Evolutionary conservation across 2,113 vertebrate genomes (phyloP), one percentile per base, ranked within the genome.

Genomic region (Ursus arctos): DNA sequence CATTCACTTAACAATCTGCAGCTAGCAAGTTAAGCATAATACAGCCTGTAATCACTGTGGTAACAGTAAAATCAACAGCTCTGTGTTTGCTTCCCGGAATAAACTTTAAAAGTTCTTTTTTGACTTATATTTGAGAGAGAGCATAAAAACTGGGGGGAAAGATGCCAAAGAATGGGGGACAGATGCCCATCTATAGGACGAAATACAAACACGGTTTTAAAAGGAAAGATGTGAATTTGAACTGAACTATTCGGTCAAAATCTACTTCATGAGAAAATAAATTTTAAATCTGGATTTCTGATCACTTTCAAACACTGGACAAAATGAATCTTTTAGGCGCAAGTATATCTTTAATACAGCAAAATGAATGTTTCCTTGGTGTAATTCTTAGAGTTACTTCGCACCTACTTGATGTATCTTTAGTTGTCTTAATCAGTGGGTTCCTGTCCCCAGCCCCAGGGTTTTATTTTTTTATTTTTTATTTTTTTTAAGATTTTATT

Each of bases 1-100:
- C 40, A 69, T 74, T 92, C 63, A 67, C 14, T 79, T 95, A 92
- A 79, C 90, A 90, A 80, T 84, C 47, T 96, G 40, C 33, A 94
- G 33, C 63, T 81, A 88, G 61, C 43, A 90, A 72, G 71, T 51
- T 88, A 89, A 92, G 69, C 26, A 72, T 47, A 82, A 81, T 55
- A 28, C 28, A 74, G 55, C 47, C 89, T 93, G 63, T 93, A 95
- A 79, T 91, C 67, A 72, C 59, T 84, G 26, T 79, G 31, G 33
- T 47, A 83, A 95, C 7, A 79, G 43, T 63, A 26, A 95, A 94
- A 76, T 61, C 81, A 49, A 84, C 49, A 72, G 79, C 72, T 94
- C 43, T 90, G 40, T 93, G 67, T 63, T 72, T 80, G 18, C 61
- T 94, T 96, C 40, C 19, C 89, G 81, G 36, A 72, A 94, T 67